Percentiles rank a stretch among this genome's conserved stretches.
These are phyloP conservation scores for Ibidorhyncha struthersii DNA, from an alignment of 2,113 vertebrate species.

Conservation along the genomic window DNA sequence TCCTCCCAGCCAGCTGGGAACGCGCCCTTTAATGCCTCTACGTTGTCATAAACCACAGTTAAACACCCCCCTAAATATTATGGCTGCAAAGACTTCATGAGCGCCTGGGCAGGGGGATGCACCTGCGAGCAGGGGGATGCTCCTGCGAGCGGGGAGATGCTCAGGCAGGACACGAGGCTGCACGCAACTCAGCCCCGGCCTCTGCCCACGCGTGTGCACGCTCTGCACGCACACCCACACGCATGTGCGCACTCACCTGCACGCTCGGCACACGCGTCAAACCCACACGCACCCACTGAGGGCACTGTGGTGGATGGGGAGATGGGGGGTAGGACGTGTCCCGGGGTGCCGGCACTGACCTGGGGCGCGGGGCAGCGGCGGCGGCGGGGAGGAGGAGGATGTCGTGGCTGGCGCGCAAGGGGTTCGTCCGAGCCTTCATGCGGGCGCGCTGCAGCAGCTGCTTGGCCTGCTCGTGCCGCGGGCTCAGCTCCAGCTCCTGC, in stretches of 20 bases:
- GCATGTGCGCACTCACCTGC: too few relatives aligned
- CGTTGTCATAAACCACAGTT: accelerated
- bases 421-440: conserved; percentile 88
- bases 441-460: conserved; percentile 87
- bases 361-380: conserved; percentile 55
- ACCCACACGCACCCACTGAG: accelerated
- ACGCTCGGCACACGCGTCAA: not conserved
- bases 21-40: accelerated
- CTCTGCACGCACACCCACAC: too few relatives aligned
- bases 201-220: accelerated
- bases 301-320: accelerated
- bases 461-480: conserved; percentile 89
- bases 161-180: accelerated
- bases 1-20: not conserved
- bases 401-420: conserved; percentile 89
- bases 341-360: conserved; percentile 72
- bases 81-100: accelerated
- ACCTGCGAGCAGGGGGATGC: not conserved
- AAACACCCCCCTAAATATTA: accelerated
- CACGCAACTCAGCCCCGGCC: too few relatives aligned
- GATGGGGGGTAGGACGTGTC: accelerated
- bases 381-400: conserved; percentile 80
- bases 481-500: conserved; percentile 82
- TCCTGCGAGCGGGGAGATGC: not conserved
- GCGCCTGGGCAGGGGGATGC: accelerated